Conservation (phyloP, 2,888 invertebrate species). For the Galerucella calmariensis region DNA sequence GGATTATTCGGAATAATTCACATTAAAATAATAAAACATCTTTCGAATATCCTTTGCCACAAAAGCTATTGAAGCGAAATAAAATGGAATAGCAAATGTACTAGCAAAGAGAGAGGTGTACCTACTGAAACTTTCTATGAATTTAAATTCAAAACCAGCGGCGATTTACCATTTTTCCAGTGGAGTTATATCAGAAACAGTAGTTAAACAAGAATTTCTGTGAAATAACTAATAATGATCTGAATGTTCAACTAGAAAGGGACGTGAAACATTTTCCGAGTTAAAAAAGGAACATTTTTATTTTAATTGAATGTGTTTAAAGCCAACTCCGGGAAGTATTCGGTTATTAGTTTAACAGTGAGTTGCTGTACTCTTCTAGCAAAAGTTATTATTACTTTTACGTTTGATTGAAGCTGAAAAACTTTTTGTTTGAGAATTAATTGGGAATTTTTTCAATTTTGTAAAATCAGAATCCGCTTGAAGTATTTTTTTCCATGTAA, state of each 20-base stretch:
- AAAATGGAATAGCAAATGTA: too few species aligned
- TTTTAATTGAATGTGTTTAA: slow-evolving; percentile 5
- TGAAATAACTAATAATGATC: not conserved
- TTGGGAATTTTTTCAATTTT: not conserved
- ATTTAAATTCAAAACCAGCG: not conserved
- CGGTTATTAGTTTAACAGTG: not conserved
- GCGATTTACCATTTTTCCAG: not conserved
- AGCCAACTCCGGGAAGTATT: not conserved
- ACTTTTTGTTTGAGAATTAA: slow-evolving; percentile 5
- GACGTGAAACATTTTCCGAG: not conserved
- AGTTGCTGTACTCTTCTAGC: not conserved
- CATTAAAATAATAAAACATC: too few species aligned
- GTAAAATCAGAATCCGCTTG: not conserved
- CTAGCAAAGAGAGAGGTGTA: too few species aligned
- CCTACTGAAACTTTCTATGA: too few species aligned
- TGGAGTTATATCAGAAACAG: not conserved
- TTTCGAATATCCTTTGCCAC: too few species aligned
- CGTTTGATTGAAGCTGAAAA: slow-evolving; percentile 1
- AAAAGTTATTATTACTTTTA: slow-evolving; percentile 3
- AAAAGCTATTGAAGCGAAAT: too few species aligned
- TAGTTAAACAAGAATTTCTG: not conserved
- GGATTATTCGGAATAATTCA: too few species aligned
- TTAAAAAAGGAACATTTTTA: not conserved
- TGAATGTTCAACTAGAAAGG: not conserved
- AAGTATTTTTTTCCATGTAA: not conserved